These are phyloP conservation scores for Limnephilus lunatus DNA, from an alignment of 2,888 invertebrate genomes.

Conservation along the genomic window DNA sequence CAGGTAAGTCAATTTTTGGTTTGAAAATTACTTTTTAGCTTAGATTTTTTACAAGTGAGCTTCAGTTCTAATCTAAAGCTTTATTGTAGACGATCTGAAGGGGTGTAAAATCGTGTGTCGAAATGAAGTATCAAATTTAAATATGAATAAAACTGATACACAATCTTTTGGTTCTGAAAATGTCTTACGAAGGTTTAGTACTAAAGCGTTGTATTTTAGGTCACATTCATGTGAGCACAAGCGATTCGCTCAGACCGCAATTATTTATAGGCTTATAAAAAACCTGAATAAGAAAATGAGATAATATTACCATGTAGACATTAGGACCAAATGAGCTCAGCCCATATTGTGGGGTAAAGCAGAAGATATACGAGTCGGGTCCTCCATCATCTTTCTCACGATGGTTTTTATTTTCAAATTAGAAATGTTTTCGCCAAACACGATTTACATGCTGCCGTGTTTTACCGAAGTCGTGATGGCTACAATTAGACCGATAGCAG, in stretches of 20 bases:
- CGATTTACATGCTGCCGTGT: conserved; percentile 48
- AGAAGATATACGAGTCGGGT: conserved; percentile 9
- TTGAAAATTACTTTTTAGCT: not conserved
- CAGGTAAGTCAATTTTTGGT: not conserved
- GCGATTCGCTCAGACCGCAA: not conserved
- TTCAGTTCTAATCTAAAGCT: not conserved
- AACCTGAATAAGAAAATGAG: conserved; percentile 15
- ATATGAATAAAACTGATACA: not conserved
- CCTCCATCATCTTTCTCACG: conserved; percentile 37
- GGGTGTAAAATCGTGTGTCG: not conserved
- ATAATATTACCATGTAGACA: conserved; percentile 18
- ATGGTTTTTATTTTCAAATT: conserved; percentile 31
- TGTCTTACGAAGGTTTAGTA: not conserved
- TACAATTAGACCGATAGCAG: not conserved
- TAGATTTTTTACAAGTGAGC: not conserved
- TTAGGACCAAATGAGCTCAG: conserved; percentile 19
- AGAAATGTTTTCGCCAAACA: conserved; percentile 46
- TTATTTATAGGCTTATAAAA: conserved; percentile 8
- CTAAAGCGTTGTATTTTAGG: not conserved
- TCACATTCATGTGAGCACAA: not conserved
- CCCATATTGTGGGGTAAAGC: not conserved
- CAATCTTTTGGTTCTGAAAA: not conserved
- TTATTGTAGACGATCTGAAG: not conserved
- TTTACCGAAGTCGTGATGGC: conserved; percentile 43
- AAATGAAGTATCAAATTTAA: not conserved